A percentile compares a stretch with the other conserved stretches of the same genome.
Evolutionary conservation across 2,888 invertebrate genomes (phyloP).

Genomic region (Liopterus haemorrhoidalis): DNA sequence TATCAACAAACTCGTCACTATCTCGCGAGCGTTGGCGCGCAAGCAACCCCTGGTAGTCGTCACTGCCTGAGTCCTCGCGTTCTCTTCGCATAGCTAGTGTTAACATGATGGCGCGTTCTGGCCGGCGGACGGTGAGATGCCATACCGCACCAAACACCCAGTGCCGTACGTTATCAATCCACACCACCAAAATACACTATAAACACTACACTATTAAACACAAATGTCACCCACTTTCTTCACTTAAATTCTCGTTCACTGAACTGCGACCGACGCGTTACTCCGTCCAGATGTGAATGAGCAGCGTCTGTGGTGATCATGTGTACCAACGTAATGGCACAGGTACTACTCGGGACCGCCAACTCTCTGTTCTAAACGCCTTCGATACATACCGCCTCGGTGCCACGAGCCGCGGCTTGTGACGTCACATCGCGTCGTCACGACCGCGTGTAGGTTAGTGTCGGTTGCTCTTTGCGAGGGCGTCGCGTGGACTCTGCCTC

Average conservation of each 20-base stretch:
- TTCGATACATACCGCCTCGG: conserved; percentile 41
- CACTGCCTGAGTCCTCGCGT: conserved; percentile 52
- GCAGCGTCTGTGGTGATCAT: conserved; percentile 37
- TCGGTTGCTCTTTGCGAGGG: conserved; percentile 8
- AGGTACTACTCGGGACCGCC: conserved; percentile 36
- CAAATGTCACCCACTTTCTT: conserved; percentile 32
- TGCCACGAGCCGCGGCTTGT: conserved; percentile 37
- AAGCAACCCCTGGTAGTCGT: conserved; percentile 35
- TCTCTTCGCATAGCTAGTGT: conserved; percentile 69
- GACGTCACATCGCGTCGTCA: conserved; percentile 27
- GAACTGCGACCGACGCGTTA: conserved; percentile 15
- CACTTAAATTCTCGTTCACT: conserved; percentile 13
- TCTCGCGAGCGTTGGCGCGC: conserved; percentile 37
- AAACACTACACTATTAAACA: conserved; percentile 20
- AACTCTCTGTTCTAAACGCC: conserved; percentile 39
- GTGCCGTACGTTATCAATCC: conserved; percentile 45
- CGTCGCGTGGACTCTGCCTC: conserved; percentile 17
- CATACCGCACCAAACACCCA: conserved; percentile 51
- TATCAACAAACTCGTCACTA: conserved; percentile 73
- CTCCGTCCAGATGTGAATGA: conserved; percentile 37
- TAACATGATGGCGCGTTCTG: conserved; percentile 46
- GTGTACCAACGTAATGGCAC: conserved; percentile 33
- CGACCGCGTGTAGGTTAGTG: conserved; percentile 11
- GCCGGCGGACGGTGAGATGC: too few species aligned
- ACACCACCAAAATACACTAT: too few species aligned